phyloP scores from a whole-genome alignment of 2,888 invertebrate genomes.

The Hedychridium roseum region DNA sequence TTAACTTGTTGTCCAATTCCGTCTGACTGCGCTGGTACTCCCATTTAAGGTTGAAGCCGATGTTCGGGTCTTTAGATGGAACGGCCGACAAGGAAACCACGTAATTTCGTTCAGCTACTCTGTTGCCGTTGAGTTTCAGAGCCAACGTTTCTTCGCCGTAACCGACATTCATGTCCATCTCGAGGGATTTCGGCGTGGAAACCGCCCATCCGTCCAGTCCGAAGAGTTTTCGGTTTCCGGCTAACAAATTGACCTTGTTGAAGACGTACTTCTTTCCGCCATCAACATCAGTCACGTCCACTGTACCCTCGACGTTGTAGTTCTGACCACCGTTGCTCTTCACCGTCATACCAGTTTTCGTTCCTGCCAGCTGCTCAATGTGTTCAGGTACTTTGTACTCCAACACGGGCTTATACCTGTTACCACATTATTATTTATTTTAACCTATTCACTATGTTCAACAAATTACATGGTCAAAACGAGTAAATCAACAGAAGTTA shows the following conservation, averaged over 20 bases:
- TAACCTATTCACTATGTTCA: too few relatives aligned
- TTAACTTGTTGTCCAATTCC: constrained; percentile 65
- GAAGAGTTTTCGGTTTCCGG: constrained; percentile 62
- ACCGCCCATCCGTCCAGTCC: constrained; percentile 67
- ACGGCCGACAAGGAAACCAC: constrained; percentile 66
- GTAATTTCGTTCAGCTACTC: constrained; percentile 61
- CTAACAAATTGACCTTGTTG: constrained; percentile 67
- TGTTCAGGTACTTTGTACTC: constrained; percentile 72
- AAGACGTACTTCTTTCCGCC: constrained; percentile 67
- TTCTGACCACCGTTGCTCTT: constrained; percentile 45
- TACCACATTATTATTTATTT: too few relatives aligned
- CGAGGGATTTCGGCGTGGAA: constrained; percentile 59
- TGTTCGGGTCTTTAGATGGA: constrained; percentile 69
- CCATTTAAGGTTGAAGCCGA: constrained; percentile 71
- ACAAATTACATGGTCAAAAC: too few relatives aligned
- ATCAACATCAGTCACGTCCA: constrained; percentile 61
- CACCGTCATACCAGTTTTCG: constrained; percentile 35
- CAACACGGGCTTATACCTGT: constrained; percentile 74
- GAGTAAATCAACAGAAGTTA: too few relatives aligned
- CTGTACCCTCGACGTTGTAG: constrained; percentile 68
- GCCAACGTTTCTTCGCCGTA: constrained; percentile 65
- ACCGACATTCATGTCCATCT: constrained; percentile 66
- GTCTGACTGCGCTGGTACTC: constrained; percentile 63
- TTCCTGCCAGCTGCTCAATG: constrained; percentile 57
- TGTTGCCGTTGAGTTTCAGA: constrained; percentile 65